Base-by-base conservation (phyloP, 2,113 vertebrate genomes). In the Stegostoma tigrinum region DNA sequence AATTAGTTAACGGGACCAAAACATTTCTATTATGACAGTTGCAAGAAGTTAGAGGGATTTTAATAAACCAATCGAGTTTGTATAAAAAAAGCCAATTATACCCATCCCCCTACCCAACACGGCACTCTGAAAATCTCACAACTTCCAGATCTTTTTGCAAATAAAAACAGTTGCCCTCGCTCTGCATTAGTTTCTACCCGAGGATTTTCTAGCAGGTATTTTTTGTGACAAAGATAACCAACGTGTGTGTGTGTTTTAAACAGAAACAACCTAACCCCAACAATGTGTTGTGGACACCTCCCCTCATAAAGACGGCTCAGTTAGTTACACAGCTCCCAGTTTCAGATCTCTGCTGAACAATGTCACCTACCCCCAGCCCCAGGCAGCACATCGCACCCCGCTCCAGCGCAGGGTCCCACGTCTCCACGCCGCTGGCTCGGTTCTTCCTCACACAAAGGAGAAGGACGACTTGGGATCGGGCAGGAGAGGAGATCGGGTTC, bases 71-170 rank as follows among this genome's bases (percentile, higher is more conserved):
- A 52, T 89, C 45, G 55, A 61, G 55, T 61, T 61, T 67, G 5
- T 8, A 30, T 27, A 24, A 55, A 48, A 12, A 34, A 5, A 52
- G 27, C 7, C 85, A 4, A 4, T 23, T 19, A 34, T 3, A 10
- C 89, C 89, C 89, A 90, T 90, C 89, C 89, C 89, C 61, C 89
- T 19, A n/a, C 3, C 87, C 45, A 89, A 30, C 30, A 91, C 61
- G 52, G 30, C 87, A 91, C 55, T 17, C 87, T 91, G 55, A 91
- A 91, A 91, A 1, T 21, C 72, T 45, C 80, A 21, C 75, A 80
- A 80, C 86, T 89, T 61, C 86, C 34, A 89, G 27, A 15, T 12
- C 30, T 34, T 8, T 86, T 23, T 48, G 48, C 48, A 2, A 48
- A 4, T 23, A 27, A 23, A 48, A 86, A n/a, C 75, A 75, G 30